phyloP scores from a whole-genome alignment of 2,797 vertebrate genomes.

The Lithobates pipiens region DNA sequence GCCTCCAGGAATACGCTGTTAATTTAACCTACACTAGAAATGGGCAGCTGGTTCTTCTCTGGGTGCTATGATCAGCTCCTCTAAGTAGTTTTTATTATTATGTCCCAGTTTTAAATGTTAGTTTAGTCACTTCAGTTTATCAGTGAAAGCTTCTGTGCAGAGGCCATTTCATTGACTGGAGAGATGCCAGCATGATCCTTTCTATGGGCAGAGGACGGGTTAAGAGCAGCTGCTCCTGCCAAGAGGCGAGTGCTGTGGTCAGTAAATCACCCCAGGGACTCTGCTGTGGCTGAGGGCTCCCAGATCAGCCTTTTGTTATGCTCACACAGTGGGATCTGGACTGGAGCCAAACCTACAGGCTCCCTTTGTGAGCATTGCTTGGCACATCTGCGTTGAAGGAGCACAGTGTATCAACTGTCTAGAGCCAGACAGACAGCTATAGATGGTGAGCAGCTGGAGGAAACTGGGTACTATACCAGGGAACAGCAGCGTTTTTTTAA shows the following conservation, averaged over 20 bases:
- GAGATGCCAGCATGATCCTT: constrained; percentile 7
- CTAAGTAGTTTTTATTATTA: neutral
- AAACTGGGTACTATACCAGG: neutral
- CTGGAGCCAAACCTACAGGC: constrained; percentile 69
- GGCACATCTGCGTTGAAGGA: constrained; percentile 68
- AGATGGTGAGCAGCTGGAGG: constrained; percentile 54
- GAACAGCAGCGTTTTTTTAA: neutral
- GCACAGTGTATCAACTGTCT: constrained; percentile 68
- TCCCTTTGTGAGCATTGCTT: constrained; percentile 67
- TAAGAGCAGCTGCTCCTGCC: constrained; percentile 70
- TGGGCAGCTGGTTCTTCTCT: neutral
- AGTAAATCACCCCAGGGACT: constrained; percentile 72
- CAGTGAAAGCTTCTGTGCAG: neutral
- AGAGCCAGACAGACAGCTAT: constrained; percentile 60
- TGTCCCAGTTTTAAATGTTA: neutral
- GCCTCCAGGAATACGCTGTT: neutral
- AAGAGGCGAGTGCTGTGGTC: constrained; percentile 67
- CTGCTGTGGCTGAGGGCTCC: constrained; percentile 68
- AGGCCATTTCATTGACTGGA: constrained; percentile 3
- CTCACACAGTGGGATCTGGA: constrained; percentile 71
- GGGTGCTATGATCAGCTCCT: neutral
- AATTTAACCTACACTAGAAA: neutral
- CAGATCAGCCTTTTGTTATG: constrained; percentile 72
- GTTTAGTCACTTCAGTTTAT: neutral
- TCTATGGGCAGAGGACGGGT: neutral